Base-by-base conservation (phyloP, 2,797 vertebrate species). In the Fistularia commersonii region DNA sequence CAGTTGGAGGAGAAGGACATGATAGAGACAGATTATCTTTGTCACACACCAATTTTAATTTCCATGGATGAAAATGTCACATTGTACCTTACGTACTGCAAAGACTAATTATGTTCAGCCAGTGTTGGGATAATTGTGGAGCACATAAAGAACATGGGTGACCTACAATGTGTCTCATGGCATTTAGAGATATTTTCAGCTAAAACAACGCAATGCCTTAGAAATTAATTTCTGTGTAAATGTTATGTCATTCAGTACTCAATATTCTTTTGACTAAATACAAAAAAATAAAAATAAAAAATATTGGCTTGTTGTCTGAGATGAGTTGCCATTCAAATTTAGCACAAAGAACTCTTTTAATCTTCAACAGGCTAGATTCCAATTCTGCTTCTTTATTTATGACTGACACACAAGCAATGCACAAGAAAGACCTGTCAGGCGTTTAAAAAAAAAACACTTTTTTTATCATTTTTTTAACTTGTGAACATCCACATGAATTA, bases 381-480 rank as follows among this genome's bases (percentile, higher is more conserved):
- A 68, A 41, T 55, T 1, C 23, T 36, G 51, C 45, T 61, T 68
- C 49, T 64, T 75, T 74, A 77, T 83, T 81, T 72, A 70, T 70
- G 53, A 61, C 40, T 46, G 41, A 51, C 72, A 62, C 50, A 50
- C 64, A 41, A 63, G 56, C 49, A 71, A 54, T 74, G 54, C 35
- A 61, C 49, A 54, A 65, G 35, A 75, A 77, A 80, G 54, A 48
- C 56, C 40, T 59, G 61, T 65, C 71, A 72, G 57, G 40, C 53
- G 64, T 73, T 66, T 51, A 66, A 76, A 66, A 69, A 78, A 80
- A 62, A 74, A 50, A 77, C 59, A 64, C 74, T 63, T 51, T 67
- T 72, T 68, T 68, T 72, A 69, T 64, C 57, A 48, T 69, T 72
- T 73, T 73, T 75, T 75, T 66, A 70, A 75, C 51, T 54, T 55